Base-by-base conservation (phyloP, 2,113 vertebrate genomes). In the Stigmatopora argus region DNA sequence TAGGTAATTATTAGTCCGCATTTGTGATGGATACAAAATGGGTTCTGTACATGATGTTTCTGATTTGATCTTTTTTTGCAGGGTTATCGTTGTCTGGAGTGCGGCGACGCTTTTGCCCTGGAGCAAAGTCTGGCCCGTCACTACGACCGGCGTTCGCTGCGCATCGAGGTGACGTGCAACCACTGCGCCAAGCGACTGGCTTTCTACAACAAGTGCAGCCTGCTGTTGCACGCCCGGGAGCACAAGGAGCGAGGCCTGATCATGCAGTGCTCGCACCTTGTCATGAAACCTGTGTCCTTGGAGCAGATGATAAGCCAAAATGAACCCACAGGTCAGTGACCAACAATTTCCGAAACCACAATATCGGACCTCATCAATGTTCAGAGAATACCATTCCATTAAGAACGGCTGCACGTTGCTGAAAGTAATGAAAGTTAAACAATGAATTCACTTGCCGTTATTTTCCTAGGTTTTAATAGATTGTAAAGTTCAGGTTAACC, bases 121-220 rank as follows among this genome's bases (percentile, higher is more conserved):
- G 95, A 98, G 88, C 93, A 92, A 75, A 98, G 96, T 86, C 78
- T 99, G 86, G 92, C 92, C 0, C 90, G 95, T 5, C 96, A 98
- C 88, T 98, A 98, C 0, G 95, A 95, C 70, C 92, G 96, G 1
- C 93, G 96, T 12, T 98, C 96, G 60, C 92, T 98, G 89, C 90
- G 95, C 65, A 96, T 99, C 0, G 96, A 99, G 82, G 96, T 99
- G 56, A 99, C 96, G 38, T 99, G 96, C 81, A 99, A 96, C 80
- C 96, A 98, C 87, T 99, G 96, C 55, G 89, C 92, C 80, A 95
- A 95, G 49, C 93, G 96, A n/a, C 76, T 99, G 52, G 94, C 94
- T 64, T 99, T 99, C 89, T 99, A 96, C 86, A 99, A 99, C 92
- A 98, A 98, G 83, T 99, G 96, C 88, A 98, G 96, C 70, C 83